phyloP scores from a whole-genome alignment of 2,888 invertebrate species.

The Ectemnius continuus region DNA sequence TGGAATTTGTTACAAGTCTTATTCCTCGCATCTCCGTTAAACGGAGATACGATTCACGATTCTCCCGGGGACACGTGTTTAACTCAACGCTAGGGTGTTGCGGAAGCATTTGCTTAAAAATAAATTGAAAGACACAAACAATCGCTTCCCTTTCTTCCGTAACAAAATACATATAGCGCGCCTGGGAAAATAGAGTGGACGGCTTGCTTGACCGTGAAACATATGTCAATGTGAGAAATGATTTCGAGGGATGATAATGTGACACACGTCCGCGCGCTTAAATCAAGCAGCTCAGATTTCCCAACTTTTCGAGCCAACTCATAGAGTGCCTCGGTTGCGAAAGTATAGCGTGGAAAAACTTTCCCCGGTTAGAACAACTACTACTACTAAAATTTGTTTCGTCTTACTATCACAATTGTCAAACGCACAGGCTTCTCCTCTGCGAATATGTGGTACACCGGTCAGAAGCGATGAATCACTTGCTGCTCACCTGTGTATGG shows the following conservation, averaged over 20 bases:
- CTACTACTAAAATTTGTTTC: constrained; percentile 64
- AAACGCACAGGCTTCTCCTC: constrained; percentile 45
- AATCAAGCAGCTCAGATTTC: neutral
- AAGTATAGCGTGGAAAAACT: constrained; percentile 25
- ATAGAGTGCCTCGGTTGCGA: no score
- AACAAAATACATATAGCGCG: neutral
- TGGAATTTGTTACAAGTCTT: constrained; percentile 73
- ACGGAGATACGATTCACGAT: constrained; percentile 67
- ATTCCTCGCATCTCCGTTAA: constrained; percentile 65
- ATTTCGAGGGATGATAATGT: constrained; percentile 3
- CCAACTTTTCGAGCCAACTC: no score
- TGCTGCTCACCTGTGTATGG: neutral
- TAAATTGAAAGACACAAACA: constrained; percentile 6
- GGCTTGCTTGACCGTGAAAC: neutral
- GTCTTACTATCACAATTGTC: constrained; percentile 70
- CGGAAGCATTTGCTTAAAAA: constrained; percentile 1
- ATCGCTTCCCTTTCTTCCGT: constrained; percentile 6
- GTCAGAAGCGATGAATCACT: neutral
- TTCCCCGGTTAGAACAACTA: constrained; percentile 13
- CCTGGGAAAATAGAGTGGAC: neutral
- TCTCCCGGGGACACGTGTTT: constrained; percentile 21
- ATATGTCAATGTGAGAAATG: neutral
- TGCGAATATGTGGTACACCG: constrained; percentile 29
- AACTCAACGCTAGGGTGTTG: neutral
- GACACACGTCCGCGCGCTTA: neutral